A percentile compares a stretch with the other conserved stretches of the same genome.
These are phyloP conservation scores for Ridgeia piscesae DNA, from an alignment of 1,140 invertebrate species.

Conservation along the genomic window DNA sequence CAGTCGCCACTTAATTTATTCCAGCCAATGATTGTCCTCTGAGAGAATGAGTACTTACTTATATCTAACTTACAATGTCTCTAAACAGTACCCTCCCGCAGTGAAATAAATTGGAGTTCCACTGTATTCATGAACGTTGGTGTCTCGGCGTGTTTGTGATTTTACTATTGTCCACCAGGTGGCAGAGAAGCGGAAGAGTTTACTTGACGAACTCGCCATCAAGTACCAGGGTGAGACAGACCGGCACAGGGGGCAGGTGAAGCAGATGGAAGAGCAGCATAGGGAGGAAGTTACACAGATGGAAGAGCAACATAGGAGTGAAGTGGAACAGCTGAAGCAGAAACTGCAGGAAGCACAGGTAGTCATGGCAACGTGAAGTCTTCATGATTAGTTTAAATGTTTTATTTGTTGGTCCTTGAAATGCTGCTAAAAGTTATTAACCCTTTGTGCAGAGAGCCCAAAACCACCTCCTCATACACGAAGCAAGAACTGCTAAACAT, in stretches of 20 bases:
- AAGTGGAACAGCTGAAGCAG: conserved; percentile 36
- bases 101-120: no score
- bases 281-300: conserved; percentile 39
- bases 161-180: conserved; percentile 38
- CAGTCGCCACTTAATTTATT: no score
- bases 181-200: conserved; percentile 57
- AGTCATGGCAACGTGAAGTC: neutral
- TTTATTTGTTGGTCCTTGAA: neutral
- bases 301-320: conserved; percentile 43
- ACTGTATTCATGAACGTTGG: neutral
- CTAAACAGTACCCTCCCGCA: no score
- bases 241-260: conserved; percentile 47
- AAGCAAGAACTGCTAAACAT: no score
- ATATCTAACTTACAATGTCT: no score
- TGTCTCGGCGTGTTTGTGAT: neutral
- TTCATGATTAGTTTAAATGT: neutral
- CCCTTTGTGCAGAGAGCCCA: neutral
- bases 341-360: conserved; percentile 24
- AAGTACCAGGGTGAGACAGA: conserved; percentile 58
- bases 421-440: neutral
- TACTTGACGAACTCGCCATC: conserved; percentile 60
- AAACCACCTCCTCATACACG: no score
- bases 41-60: no score
- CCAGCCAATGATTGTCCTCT: no score
- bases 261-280: conserved; percentile 21